A percentile compares a stretch with the other conserved stretches of the same genome.
Conservation (phyloP, 2,888 invertebrate genomes). For the Octodonta nipae region DNA sequence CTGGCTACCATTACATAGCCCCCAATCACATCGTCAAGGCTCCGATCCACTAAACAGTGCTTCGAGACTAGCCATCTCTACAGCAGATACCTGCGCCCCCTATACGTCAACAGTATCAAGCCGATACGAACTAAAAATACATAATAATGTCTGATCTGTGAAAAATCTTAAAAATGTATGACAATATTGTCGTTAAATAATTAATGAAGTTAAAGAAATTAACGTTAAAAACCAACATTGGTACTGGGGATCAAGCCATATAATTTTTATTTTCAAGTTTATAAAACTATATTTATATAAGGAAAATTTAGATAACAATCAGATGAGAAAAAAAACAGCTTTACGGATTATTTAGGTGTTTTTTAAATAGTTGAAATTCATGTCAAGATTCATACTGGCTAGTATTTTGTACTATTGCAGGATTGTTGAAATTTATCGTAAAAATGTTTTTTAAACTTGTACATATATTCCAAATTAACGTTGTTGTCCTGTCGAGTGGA, state of each 20-base stretch:
- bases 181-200: conserved; percentile 29
- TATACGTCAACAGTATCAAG: neutral
- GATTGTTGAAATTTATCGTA: no score
- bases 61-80: conserved; percentile 6
- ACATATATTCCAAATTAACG: no score
- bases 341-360: neutral
- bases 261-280: conserved; percentile 20
- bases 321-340: no score
- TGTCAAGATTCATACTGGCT: no score
- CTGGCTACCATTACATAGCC: conserved; percentile 82
- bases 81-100: neutral
- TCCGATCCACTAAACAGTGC: conserved; percentile 70
- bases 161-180: no score
- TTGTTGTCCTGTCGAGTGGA: no score
- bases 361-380: conserved; percentile 2
- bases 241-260: conserved; percentile 68
- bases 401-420: no score
- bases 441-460: no score
- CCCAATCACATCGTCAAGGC: conserved; percentile 88
- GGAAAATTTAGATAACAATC: no score
- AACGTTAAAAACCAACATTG: conserved; percentile 38
- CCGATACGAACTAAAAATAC: conserved; percentile 2
- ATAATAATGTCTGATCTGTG: conserved; percentile 21
- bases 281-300: no score
- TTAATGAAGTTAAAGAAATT: conserved; percentile 19